Conservation (phyloP, 1,140 invertebrate genomes). For the Popillia japonica region DNA sequence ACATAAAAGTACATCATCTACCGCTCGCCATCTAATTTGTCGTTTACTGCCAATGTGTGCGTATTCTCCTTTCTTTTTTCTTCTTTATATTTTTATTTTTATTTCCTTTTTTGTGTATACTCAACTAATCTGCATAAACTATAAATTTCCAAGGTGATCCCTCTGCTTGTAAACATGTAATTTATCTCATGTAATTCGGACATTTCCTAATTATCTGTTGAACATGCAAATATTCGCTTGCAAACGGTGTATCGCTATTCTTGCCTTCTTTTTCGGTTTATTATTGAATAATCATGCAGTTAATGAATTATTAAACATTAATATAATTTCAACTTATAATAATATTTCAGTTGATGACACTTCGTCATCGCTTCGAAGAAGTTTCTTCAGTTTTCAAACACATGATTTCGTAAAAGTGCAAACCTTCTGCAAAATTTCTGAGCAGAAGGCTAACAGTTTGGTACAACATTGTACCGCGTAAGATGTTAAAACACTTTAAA, state of each 20-base stretch:
- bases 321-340: too few relatives aligned
- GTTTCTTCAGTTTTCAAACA: too few relatives aligned
- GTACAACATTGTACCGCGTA: too few relatives aligned
- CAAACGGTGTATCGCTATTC: neutral
- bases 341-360: too few relatives aligned
- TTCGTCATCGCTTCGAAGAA: too few relatives aligned
- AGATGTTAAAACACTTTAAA: too few relatives aligned
- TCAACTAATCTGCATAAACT: neutral
- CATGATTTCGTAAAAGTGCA: too few relatives aligned
- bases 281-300: neutral
- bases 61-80: neutral
- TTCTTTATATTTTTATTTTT: neutral
- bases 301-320: neutral
- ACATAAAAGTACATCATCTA: neutral
- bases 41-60: neutral
- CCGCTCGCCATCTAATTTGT: neutral
- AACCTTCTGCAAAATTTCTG: too few relatives aligned
- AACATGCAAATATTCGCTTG: constrained; percentile 10
- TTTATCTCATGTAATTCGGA: neutral
- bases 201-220: constrained; percentile 4
- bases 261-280: neutral
- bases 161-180: neutral
- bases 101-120: neutral
- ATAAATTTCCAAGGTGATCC: neutral
- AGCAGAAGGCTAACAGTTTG: too few relatives aligned